phyloP scores from a whole-genome alignment of 1,140 invertebrate genomes.

The Cecropterus lyciades region DNA sequence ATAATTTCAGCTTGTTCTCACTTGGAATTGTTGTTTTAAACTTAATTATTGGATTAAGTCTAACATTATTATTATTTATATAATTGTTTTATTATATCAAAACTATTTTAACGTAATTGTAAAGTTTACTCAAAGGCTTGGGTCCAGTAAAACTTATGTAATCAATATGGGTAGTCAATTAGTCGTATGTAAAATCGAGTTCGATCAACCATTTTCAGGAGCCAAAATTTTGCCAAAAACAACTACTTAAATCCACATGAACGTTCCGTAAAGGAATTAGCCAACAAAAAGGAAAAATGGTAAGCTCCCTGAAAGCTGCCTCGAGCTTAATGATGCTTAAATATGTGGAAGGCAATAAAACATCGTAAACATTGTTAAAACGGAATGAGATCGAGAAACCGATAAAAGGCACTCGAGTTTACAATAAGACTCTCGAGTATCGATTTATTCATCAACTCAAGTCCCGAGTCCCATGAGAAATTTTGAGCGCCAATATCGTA shows the following conservation, averaged over 20 bases:
- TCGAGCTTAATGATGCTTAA: slow-evolving; percentile 32
- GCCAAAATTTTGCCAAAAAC: slow-evolving; percentile 18
- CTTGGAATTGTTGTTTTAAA: slow-evolving; percentile 2
- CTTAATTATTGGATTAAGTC: not conserved
- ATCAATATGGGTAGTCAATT: slow-evolving; percentile 8
- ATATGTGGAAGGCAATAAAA: slow-evolving; percentile 34
- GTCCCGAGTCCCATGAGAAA: slow-evolving; percentile 29
- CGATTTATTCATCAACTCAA: slow-evolving; percentile 34
- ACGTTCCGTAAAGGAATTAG: slow-evolving; percentile 29
- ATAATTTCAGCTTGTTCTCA: slow-evolving; percentile 11
- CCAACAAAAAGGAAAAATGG: slow-evolving; percentile 22
- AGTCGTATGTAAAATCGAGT: slow-evolving; percentile 19
- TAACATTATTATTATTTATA: not conserved
- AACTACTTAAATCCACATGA: slow-evolving; percentile 34
- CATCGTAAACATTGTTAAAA: slow-evolving; percentile 36
- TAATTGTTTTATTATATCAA: no score
- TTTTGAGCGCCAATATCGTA: slow-evolving; percentile 28
- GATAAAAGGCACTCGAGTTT: slow-evolving; percentile 36
- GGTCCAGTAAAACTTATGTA: no score
- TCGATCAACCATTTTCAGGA: slow-evolving; percentile 18
- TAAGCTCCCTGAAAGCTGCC: slow-evolving; percentile 17
- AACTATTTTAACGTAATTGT: no score
- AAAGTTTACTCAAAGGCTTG: no score
- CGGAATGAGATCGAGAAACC: slow-evolving; percentile 35
- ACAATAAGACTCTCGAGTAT: slow-evolving; percentile 35